Evolutionary conservation across 53 echinoderm and acorn worm genomes (phyloP).

Genomic region (Luidia sarsii): DNA sequence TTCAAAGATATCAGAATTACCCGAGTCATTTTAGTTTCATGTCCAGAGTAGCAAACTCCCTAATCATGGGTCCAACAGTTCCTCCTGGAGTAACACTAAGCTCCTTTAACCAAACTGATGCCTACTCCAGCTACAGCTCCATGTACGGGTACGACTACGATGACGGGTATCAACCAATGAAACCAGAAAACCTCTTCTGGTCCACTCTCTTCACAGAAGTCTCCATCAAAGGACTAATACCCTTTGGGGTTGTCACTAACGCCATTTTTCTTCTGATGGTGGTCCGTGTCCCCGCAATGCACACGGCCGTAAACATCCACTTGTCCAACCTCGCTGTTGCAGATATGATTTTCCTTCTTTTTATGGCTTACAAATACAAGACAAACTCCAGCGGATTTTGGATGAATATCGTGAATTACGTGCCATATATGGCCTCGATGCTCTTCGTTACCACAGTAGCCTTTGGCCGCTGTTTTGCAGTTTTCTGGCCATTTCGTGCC

Average conservation of each 20-base stretch:
- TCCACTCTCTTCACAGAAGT: not conserved
- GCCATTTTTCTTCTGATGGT: slow-evolving; percentile 12
- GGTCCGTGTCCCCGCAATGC: slow-evolving; percentile 37
- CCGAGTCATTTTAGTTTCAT: too few species aligned
- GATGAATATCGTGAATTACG: not conserved
- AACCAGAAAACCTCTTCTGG: not conserved
- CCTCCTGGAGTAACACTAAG: too few species aligned
- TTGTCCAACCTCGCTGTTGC: slow-evolving; percentile 32
- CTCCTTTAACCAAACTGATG: too few species aligned
- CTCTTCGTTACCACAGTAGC: slow-evolving; percentile 33
- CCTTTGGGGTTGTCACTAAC: slow-evolving; percentile 19
- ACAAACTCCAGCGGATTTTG: not conserved
- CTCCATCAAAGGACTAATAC: slow-evolving; percentile 15
- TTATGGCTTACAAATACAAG: not conserved
- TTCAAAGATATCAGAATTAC: too few species aligned
- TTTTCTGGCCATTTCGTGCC: slow-evolving; percentile 26
- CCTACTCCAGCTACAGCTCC: too few species aligned
- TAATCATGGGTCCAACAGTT: too few species aligned
- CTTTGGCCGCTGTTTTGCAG: slow-evolving; percentile 10
- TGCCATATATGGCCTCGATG: slow-evolving; percentile 26
- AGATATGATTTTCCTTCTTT: slow-evolving; percentile 1
- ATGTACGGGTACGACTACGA: too few species aligned
- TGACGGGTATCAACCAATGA: too few species aligned
- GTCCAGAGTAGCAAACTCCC: too few species aligned
- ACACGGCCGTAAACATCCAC: slow-evolving; percentile 29